These are phyloP conservation scores for Glaucopsyche alexis DNA, from an alignment of 2,888 invertebrate genomes.

Conservation along the genomic window DNA sequence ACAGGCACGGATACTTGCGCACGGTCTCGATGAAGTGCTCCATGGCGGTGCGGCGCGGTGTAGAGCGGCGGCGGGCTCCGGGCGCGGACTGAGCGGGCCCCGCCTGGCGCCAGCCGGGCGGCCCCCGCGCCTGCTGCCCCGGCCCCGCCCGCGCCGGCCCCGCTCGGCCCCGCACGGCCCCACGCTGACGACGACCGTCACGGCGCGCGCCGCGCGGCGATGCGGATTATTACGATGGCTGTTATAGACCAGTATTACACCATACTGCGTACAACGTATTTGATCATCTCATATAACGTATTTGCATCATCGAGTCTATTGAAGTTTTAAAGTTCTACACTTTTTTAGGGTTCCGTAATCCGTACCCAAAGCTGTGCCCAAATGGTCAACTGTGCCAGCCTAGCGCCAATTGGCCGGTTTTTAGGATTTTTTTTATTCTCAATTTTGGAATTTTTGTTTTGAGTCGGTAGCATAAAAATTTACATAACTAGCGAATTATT, in stretches of 20 bases:
- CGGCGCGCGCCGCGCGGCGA: not conserved
- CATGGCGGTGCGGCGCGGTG: slow-evolving; percentile 51
- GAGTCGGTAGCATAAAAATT: too few relatives aligned
- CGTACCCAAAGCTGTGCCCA: too few relatives aligned
- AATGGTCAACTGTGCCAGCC: too few relatives aligned
- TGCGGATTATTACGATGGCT: not conserved
- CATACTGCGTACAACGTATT: not conserved
- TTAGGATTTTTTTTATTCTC: too few relatives aligned
- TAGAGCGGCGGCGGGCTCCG: slow-evolving; percentile 41
- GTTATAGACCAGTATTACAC: not conserved
- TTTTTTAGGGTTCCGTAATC: too few relatives aligned
- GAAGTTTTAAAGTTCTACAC: too few relatives aligned
- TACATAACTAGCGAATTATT: too few relatives aligned
- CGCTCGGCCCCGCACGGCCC: slow-evolving; percentile 32
- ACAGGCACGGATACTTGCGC: slow-evolving; percentile 71
- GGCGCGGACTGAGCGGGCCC: slow-evolving; percentile 40
- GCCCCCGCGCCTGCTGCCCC: slow-evolving; percentile 43
- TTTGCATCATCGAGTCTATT: too few relatives aligned
- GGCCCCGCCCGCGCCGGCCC: slow-evolving; percentile 39
- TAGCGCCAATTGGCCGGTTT: too few relatives aligned
- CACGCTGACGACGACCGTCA: not conserved
- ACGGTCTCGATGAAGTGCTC: slow-evolving; percentile 71
- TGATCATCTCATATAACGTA: too few relatives aligned
- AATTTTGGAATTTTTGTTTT: too few relatives aligned
- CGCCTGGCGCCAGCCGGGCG: slow-evolving; percentile 45